A percentile compares a stretch with the other conserved stretches of the same genome.
These are phyloP conservation scores for Pilophorus perplexus DNA, from an alignment of 2,888 invertebrate species.

Conservation along the genomic window DNA sequence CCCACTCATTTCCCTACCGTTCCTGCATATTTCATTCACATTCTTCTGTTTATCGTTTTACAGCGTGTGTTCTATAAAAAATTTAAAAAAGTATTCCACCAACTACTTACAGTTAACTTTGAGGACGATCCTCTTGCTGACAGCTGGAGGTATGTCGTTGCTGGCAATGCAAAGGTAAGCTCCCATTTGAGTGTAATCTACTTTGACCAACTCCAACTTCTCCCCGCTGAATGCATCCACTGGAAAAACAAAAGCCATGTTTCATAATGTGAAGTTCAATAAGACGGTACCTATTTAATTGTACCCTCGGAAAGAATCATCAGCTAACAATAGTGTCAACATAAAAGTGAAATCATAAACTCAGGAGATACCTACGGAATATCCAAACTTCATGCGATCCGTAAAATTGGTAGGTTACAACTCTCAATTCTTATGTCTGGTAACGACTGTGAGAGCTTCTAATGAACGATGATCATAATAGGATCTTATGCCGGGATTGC, in stretches of 20 bases:
- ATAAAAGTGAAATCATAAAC: no score
- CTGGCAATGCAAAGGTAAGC: conserved; percentile 87
- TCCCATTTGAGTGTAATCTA: conserved; percentile 45
- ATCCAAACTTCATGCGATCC: no score
- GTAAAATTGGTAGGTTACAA: no score
- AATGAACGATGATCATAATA: no score
- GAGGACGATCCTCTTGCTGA: conserved; percentile 80
- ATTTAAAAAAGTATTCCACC: no score
- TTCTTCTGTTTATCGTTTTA: no score
- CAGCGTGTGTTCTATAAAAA: no score
- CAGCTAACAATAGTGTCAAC: not conserved
- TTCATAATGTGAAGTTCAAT: not conserved
- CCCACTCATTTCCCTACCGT: no score
- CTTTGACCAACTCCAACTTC: conserved; percentile 37
- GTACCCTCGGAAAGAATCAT: not conserved
- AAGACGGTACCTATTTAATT: not conserved
- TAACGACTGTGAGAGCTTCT: no score
- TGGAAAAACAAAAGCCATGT: conserved; percentile 6
- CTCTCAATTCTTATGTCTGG: no score
- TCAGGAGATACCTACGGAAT: not conserved
- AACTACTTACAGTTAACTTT: conserved; percentile 44
- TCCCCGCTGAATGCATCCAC: conserved; percentile 42
- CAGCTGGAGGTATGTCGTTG: conserved; percentile 86
- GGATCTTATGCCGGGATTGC: no score
- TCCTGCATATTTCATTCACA: no score